A percentile compares a stretch with the other conserved stretches of the same genome.
Conservation (phyloP, 2,797 vertebrate species). For the Rhynchonycteris naso region DNA sequence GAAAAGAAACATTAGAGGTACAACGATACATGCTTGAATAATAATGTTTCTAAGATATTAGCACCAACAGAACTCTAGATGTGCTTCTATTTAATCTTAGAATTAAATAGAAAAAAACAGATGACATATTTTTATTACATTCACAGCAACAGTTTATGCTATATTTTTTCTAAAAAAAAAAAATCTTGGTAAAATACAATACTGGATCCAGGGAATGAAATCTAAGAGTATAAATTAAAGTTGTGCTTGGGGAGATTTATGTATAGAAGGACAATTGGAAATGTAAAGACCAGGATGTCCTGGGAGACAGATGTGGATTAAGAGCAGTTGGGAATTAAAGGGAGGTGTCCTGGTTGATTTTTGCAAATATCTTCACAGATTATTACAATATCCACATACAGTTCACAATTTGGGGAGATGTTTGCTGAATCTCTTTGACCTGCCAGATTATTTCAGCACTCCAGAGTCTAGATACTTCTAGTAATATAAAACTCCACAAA, state of each 20-base stretch:
- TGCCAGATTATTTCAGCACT: background rate
- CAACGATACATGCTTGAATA: background rate
- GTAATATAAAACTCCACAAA: background rate
- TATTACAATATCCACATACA: background rate
- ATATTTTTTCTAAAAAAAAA: background rate
- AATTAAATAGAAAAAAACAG: background rate
- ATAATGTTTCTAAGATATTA: background rate
- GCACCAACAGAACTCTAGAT: background rate
- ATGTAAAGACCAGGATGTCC: background rate
- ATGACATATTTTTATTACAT: background rate
- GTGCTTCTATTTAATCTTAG: constrained; percentile 3
- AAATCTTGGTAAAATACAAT: background rate
- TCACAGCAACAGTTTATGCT: background rate
- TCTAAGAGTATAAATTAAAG: background rate
- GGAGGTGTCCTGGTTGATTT: background rate
- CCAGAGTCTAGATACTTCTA: background rate
- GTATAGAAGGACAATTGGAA: background rate
- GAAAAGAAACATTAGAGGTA: background rate
- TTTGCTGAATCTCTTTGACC: background rate
- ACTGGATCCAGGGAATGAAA: background rate
- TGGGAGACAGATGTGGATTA: background rate
- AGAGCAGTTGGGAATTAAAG: background rate
- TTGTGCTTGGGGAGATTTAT: background rate
- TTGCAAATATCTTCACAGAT: background rate
- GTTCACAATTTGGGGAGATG: background rate